Percentiles rank a stretch among this genome's conserved stretches.
These are phyloP conservation scores for Crenuchus spilurus DNA, from an alignment of 2,797 vertebrate species.

Conservation along the genomic window DNA sequence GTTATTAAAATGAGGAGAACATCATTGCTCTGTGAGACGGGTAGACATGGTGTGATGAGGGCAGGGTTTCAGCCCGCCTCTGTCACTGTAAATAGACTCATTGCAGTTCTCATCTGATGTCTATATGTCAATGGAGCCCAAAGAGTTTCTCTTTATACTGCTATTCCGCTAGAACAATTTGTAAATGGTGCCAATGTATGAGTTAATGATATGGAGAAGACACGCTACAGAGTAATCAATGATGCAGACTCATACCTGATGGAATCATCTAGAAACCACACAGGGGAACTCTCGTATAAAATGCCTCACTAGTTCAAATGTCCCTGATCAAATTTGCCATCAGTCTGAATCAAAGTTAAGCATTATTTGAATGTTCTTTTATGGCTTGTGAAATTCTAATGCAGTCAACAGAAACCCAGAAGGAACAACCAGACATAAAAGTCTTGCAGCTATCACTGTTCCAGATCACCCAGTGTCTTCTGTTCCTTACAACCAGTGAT, in stretches of 20 bases:
- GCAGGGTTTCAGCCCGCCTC: conserved; percentile 12
- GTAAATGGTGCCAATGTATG: conserved; percentile 38
- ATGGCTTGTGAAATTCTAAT: neutral
- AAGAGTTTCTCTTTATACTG: neutral
- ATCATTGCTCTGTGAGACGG: conserved; percentile 44
- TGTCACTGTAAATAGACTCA: conserved; percentile 15
- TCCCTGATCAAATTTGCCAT: neutral
- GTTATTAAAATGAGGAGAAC: conserved; percentile 61
- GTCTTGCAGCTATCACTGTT: neutral
- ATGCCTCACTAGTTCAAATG: conserved; percentile 8
- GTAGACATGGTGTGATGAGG: conserved; percentile 37
- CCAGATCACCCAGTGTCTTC: neutral
- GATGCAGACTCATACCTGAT: conserved; percentile 31
- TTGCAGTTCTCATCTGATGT: conserved; percentile 29
- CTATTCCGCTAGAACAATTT: conserved; percentile 23
- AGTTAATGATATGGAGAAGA: conserved; percentile 43
- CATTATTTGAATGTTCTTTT: neutral
- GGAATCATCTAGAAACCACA: conserved; percentile 21
- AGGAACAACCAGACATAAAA: neutral
- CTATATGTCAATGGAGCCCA: conserved; percentile 28
- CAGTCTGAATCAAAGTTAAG: neutral
- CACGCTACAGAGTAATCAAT: conserved; percentile 24
- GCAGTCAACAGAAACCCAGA: neutral
- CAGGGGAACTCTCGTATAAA: conserved; percentile 4
- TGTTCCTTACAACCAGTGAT: conserved; percentile 14